Evolutionary conservation across 2,113 vertebrate genomes (phyloP).

Genomic region (Peromyscus polionotus): DNA sequence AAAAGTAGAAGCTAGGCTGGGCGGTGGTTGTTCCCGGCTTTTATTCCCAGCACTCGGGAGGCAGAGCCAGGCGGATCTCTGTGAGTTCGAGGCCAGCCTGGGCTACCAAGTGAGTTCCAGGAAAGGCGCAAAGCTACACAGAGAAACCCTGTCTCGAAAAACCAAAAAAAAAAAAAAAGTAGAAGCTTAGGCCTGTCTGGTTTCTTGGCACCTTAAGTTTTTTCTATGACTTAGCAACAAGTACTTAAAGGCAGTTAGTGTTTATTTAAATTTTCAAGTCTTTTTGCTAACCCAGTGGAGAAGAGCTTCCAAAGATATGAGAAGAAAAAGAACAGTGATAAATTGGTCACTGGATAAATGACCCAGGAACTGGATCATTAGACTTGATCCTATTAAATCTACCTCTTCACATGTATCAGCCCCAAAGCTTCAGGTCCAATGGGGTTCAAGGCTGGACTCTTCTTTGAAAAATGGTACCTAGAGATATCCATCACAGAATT

Average conservation of each 20-base stretch:
- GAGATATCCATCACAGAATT: not conserved
- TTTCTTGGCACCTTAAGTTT: not conserved
- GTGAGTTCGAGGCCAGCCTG: too few species aligned
- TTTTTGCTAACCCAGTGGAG: not conserved
- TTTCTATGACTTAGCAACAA: slow-evolving; percentile 26
- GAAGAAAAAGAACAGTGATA: not conserved
- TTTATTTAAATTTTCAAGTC: not conserved
- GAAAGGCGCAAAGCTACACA: too few species aligned
- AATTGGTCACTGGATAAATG: not conserved
- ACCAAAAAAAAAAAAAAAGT: not conserved
- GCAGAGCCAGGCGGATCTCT: too few species aligned
- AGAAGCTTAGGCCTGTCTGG: not conserved
- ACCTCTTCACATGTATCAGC: not conserved
- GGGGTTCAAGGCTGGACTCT: not conserved
- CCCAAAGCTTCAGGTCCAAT: not conserved
- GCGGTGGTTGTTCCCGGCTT: too few species aligned
- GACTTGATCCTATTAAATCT: not conserved
- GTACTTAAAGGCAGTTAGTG: not conserved
- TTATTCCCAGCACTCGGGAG: too few species aligned
- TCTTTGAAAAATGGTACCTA: not conserved
- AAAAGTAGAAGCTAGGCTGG: not conserved
- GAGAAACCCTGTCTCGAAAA: not conserved
- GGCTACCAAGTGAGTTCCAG: too few species aligned
- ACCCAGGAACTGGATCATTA: not conserved
- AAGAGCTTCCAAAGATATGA: not conserved